Percentiles rank a stretch among this genome's conserved stretches.
phyloP scores from a whole-genome alignment of 2,888 invertebrate genomes.

The Xestia rhomboidea region DNA sequence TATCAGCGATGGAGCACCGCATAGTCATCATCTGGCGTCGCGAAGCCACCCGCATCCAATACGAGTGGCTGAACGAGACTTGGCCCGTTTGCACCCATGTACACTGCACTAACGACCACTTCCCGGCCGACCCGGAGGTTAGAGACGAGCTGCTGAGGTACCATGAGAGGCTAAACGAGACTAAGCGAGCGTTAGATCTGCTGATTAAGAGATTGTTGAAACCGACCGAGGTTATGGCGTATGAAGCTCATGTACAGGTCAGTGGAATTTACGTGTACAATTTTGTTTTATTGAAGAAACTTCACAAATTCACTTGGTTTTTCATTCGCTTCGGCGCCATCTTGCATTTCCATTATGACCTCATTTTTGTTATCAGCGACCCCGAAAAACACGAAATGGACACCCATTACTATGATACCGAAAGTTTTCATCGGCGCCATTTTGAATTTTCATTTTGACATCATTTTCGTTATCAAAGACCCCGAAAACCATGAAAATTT shows the following conservation, averaged over 20 bases:
- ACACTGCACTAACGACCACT: constrained; percentile 72
- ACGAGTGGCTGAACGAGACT: constrained; percentile 96
- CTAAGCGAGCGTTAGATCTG: constrained; percentile 93
- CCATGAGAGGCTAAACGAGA: constrained; percentile 91
- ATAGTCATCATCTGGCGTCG: constrained; percentile 97
- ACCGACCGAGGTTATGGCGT: constrained; percentile 93
- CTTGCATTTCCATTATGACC: too few relatives aligned
- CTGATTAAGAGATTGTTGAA: constrained; percentile 93
- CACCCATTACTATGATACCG: too few relatives aligned
- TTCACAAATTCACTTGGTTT: neutral
- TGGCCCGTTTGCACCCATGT: constrained; percentile 91
- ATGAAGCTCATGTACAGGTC: constrained; percentile 95
- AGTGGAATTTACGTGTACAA: neutral
- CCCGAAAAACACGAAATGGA: too few relatives aligned
- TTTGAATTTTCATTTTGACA: too few relatives aligned
- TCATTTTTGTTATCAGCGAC: too few relatives aligned
- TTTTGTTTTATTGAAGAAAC: neutral
- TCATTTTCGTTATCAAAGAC: too few relatives aligned
- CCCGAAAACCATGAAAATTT: too few relatives aligned
- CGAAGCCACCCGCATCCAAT: constrained; percentile 96
- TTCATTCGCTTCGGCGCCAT: too few relatives aligned
- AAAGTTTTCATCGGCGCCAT: too few relatives aligned
- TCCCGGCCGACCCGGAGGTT: constrained; percentile 74
- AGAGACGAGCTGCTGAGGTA: constrained; percentile 81
- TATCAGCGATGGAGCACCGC: constrained; percentile 91